Evolutionary conservation across 2,888 invertebrate species (phyloP).

Genomic region (Drosophila histrio): DNA sequence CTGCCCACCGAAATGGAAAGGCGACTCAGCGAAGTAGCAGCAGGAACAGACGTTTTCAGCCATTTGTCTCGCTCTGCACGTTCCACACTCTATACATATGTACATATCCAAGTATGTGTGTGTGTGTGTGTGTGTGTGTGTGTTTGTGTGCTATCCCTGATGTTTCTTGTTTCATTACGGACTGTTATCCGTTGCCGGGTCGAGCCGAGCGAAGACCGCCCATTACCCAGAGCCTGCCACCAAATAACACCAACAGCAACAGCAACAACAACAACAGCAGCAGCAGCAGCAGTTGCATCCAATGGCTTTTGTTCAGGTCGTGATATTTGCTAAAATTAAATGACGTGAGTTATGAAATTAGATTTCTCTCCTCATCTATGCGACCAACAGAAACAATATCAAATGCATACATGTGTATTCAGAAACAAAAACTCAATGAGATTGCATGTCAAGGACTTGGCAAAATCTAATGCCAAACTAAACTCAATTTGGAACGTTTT

Average conservation of each 20-base stretch:
- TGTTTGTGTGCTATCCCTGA: conserved; percentile 36
- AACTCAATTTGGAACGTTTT: not conserved
- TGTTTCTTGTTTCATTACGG: conserved; percentile 74
- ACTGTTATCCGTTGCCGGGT: conserved; percentile 6
- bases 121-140: conserved; percentile 14
- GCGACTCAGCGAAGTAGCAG: conserved; percentile 49
- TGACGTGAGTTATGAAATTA: conserved; percentile 81
- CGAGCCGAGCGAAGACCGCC: conserved; percentile 9
- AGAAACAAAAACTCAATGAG: conserved; percentile 2
- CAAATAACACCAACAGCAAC: conserved; percentile 16
- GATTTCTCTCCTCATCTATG: conserved; percentile 31
- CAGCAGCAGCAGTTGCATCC: conserved; percentile 75
- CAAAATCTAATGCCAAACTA: not conserved
- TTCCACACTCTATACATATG: conserved; percentile 36
- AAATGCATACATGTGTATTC: not conserved
- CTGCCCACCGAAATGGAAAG: conserved; percentile 71
- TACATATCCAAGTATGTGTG: conserved; percentile 16
- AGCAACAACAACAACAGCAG: not conserved
- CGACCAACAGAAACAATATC: not conserved
- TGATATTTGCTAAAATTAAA: conserved; percentile 83
- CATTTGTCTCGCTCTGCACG: conserved; percentile 78
- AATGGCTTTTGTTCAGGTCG: conserved; percentile 82
- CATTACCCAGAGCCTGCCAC: conserved; percentile 28
- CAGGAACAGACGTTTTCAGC: conserved; percentile 59
- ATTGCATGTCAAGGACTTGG: conserved; percentile 33